phyloP scores from a whole-genome alignment of 2,888 invertebrate genomes.

The Mythimna pallens region DNA sequence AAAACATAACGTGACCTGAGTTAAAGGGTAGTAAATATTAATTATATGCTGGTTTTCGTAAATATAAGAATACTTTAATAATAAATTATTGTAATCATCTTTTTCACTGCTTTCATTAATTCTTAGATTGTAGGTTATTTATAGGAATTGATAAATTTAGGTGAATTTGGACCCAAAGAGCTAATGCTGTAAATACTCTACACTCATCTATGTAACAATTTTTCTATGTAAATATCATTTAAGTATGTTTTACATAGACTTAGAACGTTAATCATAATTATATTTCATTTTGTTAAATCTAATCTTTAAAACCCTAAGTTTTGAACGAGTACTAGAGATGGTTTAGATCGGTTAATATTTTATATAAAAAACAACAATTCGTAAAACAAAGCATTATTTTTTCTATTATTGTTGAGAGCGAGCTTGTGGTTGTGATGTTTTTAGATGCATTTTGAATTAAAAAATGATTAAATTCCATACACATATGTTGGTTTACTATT shows the following conservation, averaged over 20 bases:
- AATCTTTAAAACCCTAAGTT: neutral
- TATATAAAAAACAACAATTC: neutral
- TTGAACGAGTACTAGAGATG: neutral
- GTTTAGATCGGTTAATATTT: neutral
- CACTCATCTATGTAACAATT: slow-evolving; percentile 48
- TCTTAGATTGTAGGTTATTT: slow-evolving; percentile 51
- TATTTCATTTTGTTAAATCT: neutral
- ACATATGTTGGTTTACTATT: slow-evolving; percentile 17
- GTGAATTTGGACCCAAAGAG: slow-evolving; percentile 65
- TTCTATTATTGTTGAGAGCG: neutral
- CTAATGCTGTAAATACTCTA: slow-evolving; percentile 61
- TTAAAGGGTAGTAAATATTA: slow-evolving; percentile 21
- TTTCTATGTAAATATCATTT: slow-evolving; percentile 52
- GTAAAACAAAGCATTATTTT: neutral
- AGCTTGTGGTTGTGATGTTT: slow-evolving; percentile 25
- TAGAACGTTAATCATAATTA: neutral
- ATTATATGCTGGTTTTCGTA: slow-evolving; percentile 18
- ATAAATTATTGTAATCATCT: slow-evolving; percentile 39
- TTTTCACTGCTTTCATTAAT: slow-evolving; percentile 51
- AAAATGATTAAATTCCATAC: neutral
- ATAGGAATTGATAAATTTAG: slow-evolving; percentile 62
- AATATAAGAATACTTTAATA: slow-evolving; percentile 26
- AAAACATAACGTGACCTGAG: slow-evolving; percentile 9
- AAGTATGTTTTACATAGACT: slow-evolving; percentile 26
- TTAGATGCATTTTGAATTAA: neutral